These are phyloP conservation scores for Nibea albiflora DNA, from an alignment of 2,113 vertebrate genomes.

Conservation along the genomic window DNA sequence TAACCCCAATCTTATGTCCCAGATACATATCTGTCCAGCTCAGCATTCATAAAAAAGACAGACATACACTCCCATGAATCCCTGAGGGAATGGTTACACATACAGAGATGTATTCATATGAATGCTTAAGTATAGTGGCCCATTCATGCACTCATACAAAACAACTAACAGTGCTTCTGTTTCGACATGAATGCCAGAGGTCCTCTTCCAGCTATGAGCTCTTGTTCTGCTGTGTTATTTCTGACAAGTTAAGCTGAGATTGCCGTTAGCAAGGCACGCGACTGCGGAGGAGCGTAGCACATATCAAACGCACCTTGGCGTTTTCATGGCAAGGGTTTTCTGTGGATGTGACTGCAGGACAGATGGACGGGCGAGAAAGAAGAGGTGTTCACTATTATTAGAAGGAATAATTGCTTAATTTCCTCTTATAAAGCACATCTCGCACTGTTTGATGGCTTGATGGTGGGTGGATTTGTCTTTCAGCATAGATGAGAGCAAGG, in stretches of 20 bases:
- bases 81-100: background rate
- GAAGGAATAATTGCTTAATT: constrained; percentile 64
- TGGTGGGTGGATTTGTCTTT: constrained; percentile 49
- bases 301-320: constrained; percentile 29
- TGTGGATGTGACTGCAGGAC: background rate
- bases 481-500: constrained; percentile 26
- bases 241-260: constrained; percentile 19
- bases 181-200: background rate
- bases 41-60: background rate
- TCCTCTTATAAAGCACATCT: constrained; percentile 53
- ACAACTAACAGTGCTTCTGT: constrained; percentile 2
- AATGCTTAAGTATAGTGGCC: background rate
- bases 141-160: background rate
- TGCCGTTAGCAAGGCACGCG: constrained; percentile 1
- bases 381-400: constrained; percentile 52
- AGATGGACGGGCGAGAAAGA: constrained; percentile 17
- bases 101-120: background rate
- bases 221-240: constrained; percentile 30
- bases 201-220: constrained; percentile 5
- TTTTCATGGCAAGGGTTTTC: constrained; percentile 70
- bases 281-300: background rate
- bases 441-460: constrained; percentile 63
- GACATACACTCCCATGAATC: background rate
- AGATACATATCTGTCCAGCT: background rate
- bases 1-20: background rate